Evolutionary conservation across 2,888 invertebrate genomes (phyloP).

Genomic region (Calameuta filiformis): DNA sequence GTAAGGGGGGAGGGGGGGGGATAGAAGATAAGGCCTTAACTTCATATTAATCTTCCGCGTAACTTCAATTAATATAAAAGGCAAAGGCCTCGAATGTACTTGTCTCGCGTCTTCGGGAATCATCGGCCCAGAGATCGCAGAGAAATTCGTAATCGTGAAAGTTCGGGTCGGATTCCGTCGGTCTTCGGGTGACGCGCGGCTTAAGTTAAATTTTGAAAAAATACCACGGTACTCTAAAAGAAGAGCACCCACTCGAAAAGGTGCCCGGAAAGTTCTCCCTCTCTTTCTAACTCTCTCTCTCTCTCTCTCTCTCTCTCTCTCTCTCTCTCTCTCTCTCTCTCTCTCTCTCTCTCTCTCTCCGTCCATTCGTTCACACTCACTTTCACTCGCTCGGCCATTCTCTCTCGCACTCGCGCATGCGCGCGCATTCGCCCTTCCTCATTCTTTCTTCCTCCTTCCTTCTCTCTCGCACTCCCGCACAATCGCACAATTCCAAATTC

Average conservation of each 20-base stretch:
- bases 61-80: constrained; percentile 24
- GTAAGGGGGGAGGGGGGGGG: too few relatives aligned
- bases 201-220: constrained; percentile 60
- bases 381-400: constrained; percentile 26
- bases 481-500: background rate
- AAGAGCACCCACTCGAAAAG: constrained; percentile 42
- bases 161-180: constrained; percentile 6
- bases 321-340: constrained; percentile 8
- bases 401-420: constrained; percentile 29
- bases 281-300: constrained; percentile 16
- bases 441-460: constrained; percentile 34
- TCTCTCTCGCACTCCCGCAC: background rate
- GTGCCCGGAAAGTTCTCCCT: constrained; percentile 20
- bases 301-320: constrained; percentile 11
- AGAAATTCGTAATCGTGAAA: background rate
- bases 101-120: constrained; percentile 29
- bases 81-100: constrained; percentile 48
- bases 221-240: constrained; percentile 55
- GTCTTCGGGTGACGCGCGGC: background rate
- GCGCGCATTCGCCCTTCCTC: constrained; percentile 27
- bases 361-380: constrained; percentile 12
- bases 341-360: constrained; percentile 15
- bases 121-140: background rate
- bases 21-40: background rate
- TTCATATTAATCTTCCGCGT: constrained; percentile 1